Evolutionary conservation across 1,140 invertebrate species (phyloP).

Genomic region (Rhagoletis pomonella): DNA sequence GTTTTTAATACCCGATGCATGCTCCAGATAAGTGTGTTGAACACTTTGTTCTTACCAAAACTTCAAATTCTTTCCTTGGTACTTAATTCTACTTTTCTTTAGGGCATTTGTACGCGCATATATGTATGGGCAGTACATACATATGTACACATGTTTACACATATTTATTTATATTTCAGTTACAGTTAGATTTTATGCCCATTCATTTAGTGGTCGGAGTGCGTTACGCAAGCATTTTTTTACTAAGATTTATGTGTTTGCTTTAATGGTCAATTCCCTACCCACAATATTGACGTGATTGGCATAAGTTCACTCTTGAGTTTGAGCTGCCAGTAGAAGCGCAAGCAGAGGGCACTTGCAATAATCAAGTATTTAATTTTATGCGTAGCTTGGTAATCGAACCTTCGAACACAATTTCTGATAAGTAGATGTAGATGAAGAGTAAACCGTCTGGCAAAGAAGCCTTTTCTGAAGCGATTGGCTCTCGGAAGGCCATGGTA

Average conservation of each 20-base stretch:
- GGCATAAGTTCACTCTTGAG: not conserved
- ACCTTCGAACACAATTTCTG: no score
- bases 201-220: not conserved
- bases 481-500: no score
- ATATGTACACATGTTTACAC: not conserved
- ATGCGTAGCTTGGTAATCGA: no score
- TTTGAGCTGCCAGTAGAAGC: not conserved
- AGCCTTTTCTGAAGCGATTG: no score
- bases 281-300: not conserved
- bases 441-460: no score
- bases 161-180: not conserved
- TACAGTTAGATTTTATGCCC: conserved; percentile 2
- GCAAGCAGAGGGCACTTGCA: no score
- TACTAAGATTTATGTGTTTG: not conserved
- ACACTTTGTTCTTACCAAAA: not conserved
- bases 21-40: conserved; percentile 1
- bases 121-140: no score
- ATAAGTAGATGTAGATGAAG: no score
- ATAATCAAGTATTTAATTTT: no score
- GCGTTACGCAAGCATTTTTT: not conserved
- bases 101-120: no score
- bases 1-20: conserved; percentile 9
- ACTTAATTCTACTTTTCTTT: not conserved
- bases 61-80: not conserved
- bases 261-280: not conserved